Evolutionary conservation across 2,888 invertebrate species (phyloP).

Genomic region (Hyppa rectilinea): DNA sequence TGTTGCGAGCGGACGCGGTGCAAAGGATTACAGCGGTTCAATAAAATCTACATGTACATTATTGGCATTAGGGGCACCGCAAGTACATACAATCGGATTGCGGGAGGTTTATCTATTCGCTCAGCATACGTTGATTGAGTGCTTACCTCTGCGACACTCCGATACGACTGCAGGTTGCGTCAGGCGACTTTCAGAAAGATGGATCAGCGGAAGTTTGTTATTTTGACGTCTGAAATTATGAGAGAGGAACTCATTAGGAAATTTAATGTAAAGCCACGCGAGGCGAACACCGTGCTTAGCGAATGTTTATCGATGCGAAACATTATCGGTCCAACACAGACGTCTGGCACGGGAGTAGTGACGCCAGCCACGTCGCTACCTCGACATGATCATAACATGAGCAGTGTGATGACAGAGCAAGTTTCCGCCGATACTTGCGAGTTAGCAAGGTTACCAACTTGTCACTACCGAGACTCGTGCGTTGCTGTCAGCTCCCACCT

Average conservation of each 20-base stretch:
- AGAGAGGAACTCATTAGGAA: background rate
- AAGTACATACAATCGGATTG: constrained; percentile 4
- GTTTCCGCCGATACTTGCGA: constrained; percentile 19
- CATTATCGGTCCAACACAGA: background rate
- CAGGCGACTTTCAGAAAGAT: background rate
- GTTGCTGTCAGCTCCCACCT: constrained; percentile 10
- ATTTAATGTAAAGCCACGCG: background rate
- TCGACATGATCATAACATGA: background rate
- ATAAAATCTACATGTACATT: constrained; percentile 2
- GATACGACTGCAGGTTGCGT: background rate
- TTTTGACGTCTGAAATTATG: background rate
- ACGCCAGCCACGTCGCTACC: too few species aligned
- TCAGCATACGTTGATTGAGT: background rate
- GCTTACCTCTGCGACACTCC: background rate
- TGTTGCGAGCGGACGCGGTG: constrained; percentile 4
- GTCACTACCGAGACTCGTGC: background rate
- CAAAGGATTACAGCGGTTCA: constrained; percentile 28
- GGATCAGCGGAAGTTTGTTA: background rate
- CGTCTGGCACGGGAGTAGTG: too few species aligned
- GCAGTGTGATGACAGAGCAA: constrained; percentile 18
- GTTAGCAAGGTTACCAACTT: constrained; percentile 12
- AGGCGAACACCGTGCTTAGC: background rate
- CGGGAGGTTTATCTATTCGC: background rate
- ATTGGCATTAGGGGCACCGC: constrained; percentile 15
- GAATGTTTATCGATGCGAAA: background rate